Conservation (phyloP, 1,140 invertebrate species). For the Ooceraea biroi region DNA sequence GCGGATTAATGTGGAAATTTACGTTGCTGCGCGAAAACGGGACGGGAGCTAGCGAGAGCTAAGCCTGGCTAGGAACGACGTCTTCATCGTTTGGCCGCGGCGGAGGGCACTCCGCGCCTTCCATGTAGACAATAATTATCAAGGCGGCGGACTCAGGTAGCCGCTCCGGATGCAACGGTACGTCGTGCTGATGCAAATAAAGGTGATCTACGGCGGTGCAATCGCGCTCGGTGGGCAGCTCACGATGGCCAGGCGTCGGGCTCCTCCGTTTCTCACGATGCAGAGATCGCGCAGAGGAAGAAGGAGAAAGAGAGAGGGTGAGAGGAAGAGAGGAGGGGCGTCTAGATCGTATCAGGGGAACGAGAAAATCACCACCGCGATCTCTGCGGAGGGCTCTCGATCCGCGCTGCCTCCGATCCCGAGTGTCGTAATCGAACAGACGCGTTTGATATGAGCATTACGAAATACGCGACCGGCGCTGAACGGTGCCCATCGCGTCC, state of each 20-base stretch:
- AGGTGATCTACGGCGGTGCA: conserved; percentile 75
- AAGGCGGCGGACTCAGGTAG: conserved; percentile 66
- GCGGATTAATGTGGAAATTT: conserved; percentile 68
- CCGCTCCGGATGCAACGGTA: conserved; percentile 69
- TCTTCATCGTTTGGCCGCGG: conserved; percentile 62
- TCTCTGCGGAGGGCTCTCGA: conserved; percentile 48
- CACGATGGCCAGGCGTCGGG: conserved; percentile 68
- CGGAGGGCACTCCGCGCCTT: conserved; percentile 28
- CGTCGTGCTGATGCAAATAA: conserved; percentile 78
- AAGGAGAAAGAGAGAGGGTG: conserved; percentile 24
- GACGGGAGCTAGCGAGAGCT: conserved; percentile 17
- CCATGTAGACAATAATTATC: conserved; percentile 75
- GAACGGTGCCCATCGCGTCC: not conserved
- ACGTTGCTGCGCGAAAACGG: conserved; percentile 50
- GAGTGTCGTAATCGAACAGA: conserved; percentile 25
- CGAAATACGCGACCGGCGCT: not conserved
- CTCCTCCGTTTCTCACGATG: conserved; percentile 59
- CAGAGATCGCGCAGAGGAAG: conserved; percentile 21
- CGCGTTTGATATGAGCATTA: conserved; percentile 41
- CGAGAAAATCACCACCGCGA: conserved; percentile 64
- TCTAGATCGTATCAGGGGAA: conserved; percentile 69
- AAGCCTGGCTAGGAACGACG: conserved; percentile 46
- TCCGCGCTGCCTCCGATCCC: conserved; percentile 18
- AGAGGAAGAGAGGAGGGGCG: conserved; percentile 6
- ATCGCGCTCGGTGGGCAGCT: conserved; percentile 71